These are phyloP conservation scores for Ctenomys sociabilis DNA, from an alignment of 2,113 vertebrate genomes.

Conservation along the genomic window DNA sequence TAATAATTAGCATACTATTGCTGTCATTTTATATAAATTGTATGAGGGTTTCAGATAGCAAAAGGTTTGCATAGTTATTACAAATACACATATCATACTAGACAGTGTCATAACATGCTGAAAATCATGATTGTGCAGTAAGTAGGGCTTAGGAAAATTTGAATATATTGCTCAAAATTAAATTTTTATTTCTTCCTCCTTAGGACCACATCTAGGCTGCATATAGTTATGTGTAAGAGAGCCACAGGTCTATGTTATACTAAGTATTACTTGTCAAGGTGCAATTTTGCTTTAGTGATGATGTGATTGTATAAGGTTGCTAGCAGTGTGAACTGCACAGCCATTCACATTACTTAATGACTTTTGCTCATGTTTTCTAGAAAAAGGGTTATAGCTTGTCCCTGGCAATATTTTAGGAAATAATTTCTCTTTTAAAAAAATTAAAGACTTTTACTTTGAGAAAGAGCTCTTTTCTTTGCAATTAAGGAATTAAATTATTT, in stretches of 20 bases:
- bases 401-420: not conserved
- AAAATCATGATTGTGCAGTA: not conserved
- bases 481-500: not conserved
- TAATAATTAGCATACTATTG: not conserved
- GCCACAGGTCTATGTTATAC: not conserved
- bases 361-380: not conserved
- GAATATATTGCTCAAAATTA: not conserved
- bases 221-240: not conserved
- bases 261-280: not conserved
- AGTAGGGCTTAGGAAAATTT: not conserved
- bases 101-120: not conserved
- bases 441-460: not conserved
- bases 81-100: not conserved
- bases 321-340: not conserved
- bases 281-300: not conserved
- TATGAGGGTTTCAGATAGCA: not conserved
- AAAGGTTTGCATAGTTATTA: not conserved
- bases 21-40: slow-evolving; percentile 18
- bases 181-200: not conserved
- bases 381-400: not conserved
- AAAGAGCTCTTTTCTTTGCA: not conserved
- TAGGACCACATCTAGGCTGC: not conserved
- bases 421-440: slow-evolving; percentile 22
- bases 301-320: not conserved
- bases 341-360: not conserved